phyloP scores from a whole-genome alignment of 2,888 invertebrate genomes.

The Scrobipalpa atriplicella region DNA sequence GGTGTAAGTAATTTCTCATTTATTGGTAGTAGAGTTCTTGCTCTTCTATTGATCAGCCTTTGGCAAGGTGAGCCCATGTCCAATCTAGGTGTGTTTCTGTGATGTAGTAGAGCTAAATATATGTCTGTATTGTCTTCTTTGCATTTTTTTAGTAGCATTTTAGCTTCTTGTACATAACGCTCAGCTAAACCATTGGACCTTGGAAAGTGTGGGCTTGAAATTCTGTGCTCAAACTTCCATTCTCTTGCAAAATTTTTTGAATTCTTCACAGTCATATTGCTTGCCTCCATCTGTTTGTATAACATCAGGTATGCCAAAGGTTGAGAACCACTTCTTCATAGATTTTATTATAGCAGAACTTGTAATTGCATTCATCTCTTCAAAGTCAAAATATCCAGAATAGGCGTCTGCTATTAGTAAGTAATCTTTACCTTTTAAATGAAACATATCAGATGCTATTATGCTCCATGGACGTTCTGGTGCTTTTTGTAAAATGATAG shows the following conservation, averaged over 20 bases:
- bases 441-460: conserved; percentile 30
- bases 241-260: conserved; percentile 28
- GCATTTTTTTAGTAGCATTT: conserved; percentile 22
- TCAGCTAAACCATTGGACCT: conserved; percentile 32
- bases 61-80: conserved; percentile 17
- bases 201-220: conserved; percentile 30
- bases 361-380: neutral
- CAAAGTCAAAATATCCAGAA: conserved; percentile 29
- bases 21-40: conserved; percentile 12
- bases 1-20: conserved; percentile 1
- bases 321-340: conserved; percentile 23
- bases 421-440: conserved; percentile 25
- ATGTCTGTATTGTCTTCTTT: conserved; percentile 5
- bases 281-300: conserved; percentile 27
- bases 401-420: conserved; percentile 28
- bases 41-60: conserved; percentile 20
- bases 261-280: conserved; percentile 31
- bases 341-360: conserved; percentile 10
- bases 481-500: conserved; percentile 13
- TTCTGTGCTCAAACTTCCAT: conserved; percentile 31
- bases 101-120: neutral
- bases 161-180: conserved; percentile 32
- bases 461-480: conserved; percentile 31
- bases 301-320: conserved; percentile 30
- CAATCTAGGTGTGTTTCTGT: conserved; percentile 14